Percentiles rank a stretch among this genome's conserved stretches.
Evolutionary conservation across 1,140 invertebrate genomes (phyloP).

Genomic region (Drosophila sp.): DNA sequence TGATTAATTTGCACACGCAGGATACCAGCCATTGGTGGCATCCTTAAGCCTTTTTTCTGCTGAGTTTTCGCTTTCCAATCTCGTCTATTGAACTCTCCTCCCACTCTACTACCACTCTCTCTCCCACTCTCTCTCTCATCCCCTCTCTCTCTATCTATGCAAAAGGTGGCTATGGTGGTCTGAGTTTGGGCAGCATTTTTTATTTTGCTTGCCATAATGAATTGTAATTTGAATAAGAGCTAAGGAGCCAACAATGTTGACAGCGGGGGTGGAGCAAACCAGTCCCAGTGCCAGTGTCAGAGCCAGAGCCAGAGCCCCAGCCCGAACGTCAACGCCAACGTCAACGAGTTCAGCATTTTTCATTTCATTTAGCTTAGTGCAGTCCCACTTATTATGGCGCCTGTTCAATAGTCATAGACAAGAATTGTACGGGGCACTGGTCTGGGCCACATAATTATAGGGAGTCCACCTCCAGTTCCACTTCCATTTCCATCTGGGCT

Average conservation of each 20-base stretch:
- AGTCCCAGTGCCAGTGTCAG: background rate
- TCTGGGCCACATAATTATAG: conserved; percentile 56
- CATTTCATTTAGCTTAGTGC: conserved; percentile 79
- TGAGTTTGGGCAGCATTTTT: conserved; percentile 44
- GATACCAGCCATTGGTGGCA: conserved; percentile 46
- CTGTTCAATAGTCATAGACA: conserved; percentile 54
- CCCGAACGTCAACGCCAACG: background rate
- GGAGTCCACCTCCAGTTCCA: background rate
- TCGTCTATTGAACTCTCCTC: conserved; percentile 65
- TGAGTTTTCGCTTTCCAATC: conserved; percentile 77
- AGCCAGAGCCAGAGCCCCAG: background rate
- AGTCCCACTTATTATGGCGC: conserved; percentile 55
- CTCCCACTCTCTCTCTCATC: background rate
- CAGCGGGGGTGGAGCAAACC: background rate
- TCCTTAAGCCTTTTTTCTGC: conserved; percentile 76
- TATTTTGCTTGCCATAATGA: conserved; percentile 69
- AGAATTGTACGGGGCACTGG: conserved; percentile 26
- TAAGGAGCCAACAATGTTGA: conserved; percentile 29
- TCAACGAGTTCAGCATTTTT: conserved; percentile 61
- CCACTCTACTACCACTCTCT: background rate
- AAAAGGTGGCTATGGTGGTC: conserved; percentile 24
- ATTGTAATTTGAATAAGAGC: conserved; percentile 76
- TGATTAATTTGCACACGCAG: conserved; percentile 80
- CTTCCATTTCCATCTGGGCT: background rate
- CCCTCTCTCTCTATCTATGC: conserved; percentile 2